Evolutionary conservation across 2,888 invertebrate species (phyloP).

Genomic region (Nomada fabriciana): DNA sequence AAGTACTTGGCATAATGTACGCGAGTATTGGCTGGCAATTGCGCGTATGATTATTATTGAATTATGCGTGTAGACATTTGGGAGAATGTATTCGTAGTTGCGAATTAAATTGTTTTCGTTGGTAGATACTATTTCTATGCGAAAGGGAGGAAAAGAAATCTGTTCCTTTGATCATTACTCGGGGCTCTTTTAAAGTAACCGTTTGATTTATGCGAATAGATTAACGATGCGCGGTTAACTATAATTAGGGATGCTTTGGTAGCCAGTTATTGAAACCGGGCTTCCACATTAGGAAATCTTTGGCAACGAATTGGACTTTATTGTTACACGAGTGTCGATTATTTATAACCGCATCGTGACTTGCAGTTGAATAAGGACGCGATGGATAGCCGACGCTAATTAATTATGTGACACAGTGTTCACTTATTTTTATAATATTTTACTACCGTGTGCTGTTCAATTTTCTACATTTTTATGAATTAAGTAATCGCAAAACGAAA

Average conservation of each 20-base stretch:
- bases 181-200: background rate
- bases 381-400: background rate
- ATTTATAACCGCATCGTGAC: constrained; percentile 69
- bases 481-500: background rate
- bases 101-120: too few relatives aligned
- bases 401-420: background rate
- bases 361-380: background rate
- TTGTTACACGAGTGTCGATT: constrained; percentile 65
- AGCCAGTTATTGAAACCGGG: constrained; percentile 50
- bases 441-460: background rate
- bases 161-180: background rate
- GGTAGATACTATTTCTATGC: too few relatives aligned
- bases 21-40: too few relatives aligned
- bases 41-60: too few relatives aligned
- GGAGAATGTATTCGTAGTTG: too few relatives aligned
- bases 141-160: too few relatives aligned
- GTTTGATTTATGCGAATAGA: background rate
- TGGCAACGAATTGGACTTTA: constrained; percentile 70
- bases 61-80: too few relatives aligned
- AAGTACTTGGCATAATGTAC: constrained; percentile 2
- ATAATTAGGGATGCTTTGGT: constrained; percentile 60
- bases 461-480: background rate
- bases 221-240: constrained; percentile 28
- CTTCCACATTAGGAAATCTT: constrained; percentile 72
- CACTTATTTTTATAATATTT: background rate